Percentiles rank a stretch among this genome's conserved stretches.
Conservation (phyloP, 2,797 vertebrate genomes). For the Acanthornis magna region DNA sequence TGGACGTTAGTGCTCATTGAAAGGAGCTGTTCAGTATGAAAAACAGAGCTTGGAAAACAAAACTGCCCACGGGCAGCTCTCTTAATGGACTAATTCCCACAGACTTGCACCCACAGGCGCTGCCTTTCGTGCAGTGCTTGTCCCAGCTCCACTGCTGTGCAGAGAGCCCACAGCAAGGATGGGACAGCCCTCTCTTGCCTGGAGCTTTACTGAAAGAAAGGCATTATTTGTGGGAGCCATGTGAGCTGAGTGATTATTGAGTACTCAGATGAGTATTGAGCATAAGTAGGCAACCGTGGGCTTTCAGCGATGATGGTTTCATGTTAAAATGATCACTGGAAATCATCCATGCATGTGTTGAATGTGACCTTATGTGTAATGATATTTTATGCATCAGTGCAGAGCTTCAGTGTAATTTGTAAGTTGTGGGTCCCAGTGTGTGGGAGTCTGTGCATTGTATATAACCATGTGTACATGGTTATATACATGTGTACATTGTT, state of each 20-base stretch:
- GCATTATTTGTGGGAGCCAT: neutral
- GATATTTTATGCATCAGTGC: neutral
- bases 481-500: neutral
- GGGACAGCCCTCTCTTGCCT: neutral
- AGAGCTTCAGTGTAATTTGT: neutral
- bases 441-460: neutral
- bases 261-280: neutral
- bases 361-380: neutral
- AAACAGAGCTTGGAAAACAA: neutral
- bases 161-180: neutral
- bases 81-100: slow-evolving; percentile 19
- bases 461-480: neutral
- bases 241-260: neutral
- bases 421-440: neutral
- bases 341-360: neutral
- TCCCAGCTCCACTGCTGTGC: neutral
- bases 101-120: neutral
- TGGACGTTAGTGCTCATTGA: slow-evolving; percentile 43
- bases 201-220: neutral
- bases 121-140: neutral
- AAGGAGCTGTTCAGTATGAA: neutral
- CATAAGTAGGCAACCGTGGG: neutral
- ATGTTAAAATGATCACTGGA: neutral
- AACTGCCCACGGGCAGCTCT: neutral
- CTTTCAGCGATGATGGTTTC: neutral